These are phyloP conservation scores for Vireo altiloquus DNA, from an alignment of 2,113 vertebrate species.

Conservation along the genomic window DNA sequence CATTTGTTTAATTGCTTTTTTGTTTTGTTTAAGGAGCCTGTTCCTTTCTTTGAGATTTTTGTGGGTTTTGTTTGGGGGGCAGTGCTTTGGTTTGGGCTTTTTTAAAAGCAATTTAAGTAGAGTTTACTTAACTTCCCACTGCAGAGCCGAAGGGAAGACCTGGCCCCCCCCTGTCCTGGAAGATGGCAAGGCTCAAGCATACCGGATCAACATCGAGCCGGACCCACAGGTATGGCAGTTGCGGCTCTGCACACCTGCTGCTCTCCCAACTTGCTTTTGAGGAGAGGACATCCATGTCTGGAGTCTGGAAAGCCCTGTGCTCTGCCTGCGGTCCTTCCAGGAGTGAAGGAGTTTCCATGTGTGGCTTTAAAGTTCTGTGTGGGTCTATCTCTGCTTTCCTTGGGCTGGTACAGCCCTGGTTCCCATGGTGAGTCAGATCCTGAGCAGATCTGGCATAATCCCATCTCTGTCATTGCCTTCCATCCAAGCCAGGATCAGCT, in stretches of 20 bases:
- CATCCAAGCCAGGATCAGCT: neutral
- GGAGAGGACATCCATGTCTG: neutral
- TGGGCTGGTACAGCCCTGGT: neutral
- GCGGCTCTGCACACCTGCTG: neutral
- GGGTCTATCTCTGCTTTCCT: neutral
- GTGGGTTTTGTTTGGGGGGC: neutral
- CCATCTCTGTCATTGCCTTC: neutral
- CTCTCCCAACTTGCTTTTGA: neutral
- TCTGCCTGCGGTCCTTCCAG: neutral
- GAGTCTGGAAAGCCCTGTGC: neutral
- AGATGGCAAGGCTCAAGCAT: constrained; percentile 85
- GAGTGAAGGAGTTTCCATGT: neutral
- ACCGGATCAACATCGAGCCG: constrained; percentile 75
- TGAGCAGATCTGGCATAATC: neutral
- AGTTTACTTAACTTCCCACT: neutral
- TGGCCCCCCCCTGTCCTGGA: constrained; percentile 81
- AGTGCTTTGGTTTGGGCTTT: rapidly evolving
- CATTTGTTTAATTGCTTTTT: neutral
- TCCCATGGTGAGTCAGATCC: neutral
- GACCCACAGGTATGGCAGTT: constrained; percentile 82
- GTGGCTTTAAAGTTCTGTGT: neutral
- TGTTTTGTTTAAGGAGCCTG: neutral
- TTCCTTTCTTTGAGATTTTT: neutral
- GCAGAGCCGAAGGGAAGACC: constrained; percentile 82
- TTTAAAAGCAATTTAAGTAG: neutral